phyloP scores from a whole-genome alignment of 1,140 invertebrate species.

The Epicauta chinensis region DNA sequence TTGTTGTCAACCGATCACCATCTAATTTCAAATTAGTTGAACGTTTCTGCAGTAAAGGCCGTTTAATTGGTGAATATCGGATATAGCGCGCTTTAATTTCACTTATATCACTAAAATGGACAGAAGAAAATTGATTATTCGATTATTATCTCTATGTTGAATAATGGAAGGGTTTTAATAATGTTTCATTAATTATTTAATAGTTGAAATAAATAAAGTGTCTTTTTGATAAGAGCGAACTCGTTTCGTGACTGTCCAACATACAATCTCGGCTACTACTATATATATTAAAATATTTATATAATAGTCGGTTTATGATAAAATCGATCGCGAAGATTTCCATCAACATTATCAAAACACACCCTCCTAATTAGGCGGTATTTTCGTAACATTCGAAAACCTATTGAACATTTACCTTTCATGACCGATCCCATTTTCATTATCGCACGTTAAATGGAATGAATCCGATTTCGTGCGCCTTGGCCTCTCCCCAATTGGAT shows the following conservation, averaged over 20 bases:
- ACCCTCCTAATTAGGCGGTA: background rate
- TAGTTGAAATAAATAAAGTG: background rate
- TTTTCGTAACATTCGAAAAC: background rate
- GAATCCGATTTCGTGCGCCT: no score
- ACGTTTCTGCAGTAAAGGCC: conserved; percentile 1
- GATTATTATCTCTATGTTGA: background rate
- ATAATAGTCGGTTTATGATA: background rate
- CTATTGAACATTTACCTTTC: no score
- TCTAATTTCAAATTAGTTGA: conserved; percentile 10
- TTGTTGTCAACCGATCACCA: background rate
- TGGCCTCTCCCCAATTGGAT: conserved; percentile 11
- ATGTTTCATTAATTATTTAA: background rate
- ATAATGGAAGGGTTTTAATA: background rate
- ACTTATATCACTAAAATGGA: background rate
- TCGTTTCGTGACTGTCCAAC: no score
- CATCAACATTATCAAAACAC: background rate
- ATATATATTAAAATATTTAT: no score
- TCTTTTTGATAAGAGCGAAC: no score
- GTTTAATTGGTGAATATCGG: background rate
- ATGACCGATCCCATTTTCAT: no score
- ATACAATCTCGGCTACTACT: no score
- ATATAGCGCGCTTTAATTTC: background rate
- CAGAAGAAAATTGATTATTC: background rate
- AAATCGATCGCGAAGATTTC: background rate
- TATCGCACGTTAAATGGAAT: no score